Evolutionary conservation across 1,140 invertebrate genomes (phyloP), one percentile per base, ranked within the genome.

Genomic region (Eueides isabella): DNA sequence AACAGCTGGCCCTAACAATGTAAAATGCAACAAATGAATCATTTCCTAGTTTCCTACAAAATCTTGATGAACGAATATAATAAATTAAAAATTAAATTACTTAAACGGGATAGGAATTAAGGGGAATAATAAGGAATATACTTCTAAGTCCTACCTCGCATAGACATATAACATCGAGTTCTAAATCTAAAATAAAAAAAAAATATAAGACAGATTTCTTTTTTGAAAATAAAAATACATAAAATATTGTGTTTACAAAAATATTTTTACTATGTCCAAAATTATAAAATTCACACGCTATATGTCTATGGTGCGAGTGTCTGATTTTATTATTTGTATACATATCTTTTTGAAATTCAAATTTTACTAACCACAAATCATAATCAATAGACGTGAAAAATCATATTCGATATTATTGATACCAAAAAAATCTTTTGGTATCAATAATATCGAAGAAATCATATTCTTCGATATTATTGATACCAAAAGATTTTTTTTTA

Each of bases 1-100:
- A 80, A 82, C 76, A 82, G 79, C 81, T 81, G 81, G 72, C 81
- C 81, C 81, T 68, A 77, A 65, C 65, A 72, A 66, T 61, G 72
- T 48, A 71, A 28, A 67, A 75, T 61, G 69, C 69, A 74, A 69
- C 64, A 63, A 70, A 75, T 41, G 67, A 75, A 75, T 64, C 64
- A 67, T 75, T 71, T 61, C 41, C 74, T 75, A 74, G 44, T 65
- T 71, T 71, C 28, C 73, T 75, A 71, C 61, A 75, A 75, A 70
- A 64, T 29, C 55, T 62, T 69, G 69, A 55, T 71, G 74, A 65
- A 71, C 74, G 71, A 67, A 31, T 69, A 67, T 71, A 75, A 75
- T 75, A 75, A 69, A 69, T 69, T 30, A 44, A 69, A 48, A 68
- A 69, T 55, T 33, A 69, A 65, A 65, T 55, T 74, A 69, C 48